Base-by-base conservation (phyloP, 1,140 invertebrate genomes). In the Atta texana region DNA sequence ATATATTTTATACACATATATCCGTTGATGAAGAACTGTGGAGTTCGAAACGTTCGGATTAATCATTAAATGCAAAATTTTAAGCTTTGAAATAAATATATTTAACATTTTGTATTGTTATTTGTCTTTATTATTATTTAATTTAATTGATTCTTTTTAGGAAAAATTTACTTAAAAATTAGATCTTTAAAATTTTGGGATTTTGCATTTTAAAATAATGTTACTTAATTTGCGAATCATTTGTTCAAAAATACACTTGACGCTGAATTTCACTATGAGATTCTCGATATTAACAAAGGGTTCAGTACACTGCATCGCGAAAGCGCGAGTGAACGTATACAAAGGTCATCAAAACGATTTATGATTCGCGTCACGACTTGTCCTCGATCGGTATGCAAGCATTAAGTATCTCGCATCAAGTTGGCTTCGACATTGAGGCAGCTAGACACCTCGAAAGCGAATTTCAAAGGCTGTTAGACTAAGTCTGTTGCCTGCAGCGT, bases 311-410 rank as follows among this genome's bases (percentile, higher is more conserved):
- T 14, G 44, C 51, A 16, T 34, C 69, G 57, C 49, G 81, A 89
- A 89, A 88, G 81, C 31, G 76, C 63, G 72, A 87, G 87, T 86
- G 39, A 87, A 91, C 49, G 88, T 74, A 44, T 10, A 75, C 78
- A 91, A 85, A 85, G 71, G 85, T 89, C 80, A 82, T 77, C 84
- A 84, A 88, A 86, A 51, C 51, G 76, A 16, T 84, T 88, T 63
- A 86, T 80, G 76, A 92, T 91, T 91, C 91, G 88, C 61, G 76
- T 88, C 92, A 92, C 91, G 92, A 92, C 86, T 89, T 90, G 92
- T 92, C 90, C 91, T 92, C 92, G 87, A 92, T 92, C 90, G 88
- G 89, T 87, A 92, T 91, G 89, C 91, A 86, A 87, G 59, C 63
- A 87, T 84, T 85, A 49, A 80, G 90, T 80, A 87, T 76, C 49